Base-by-base conservation (phyloP, 2,797 vertebrate species). In the Siniperca undulata region DNA sequence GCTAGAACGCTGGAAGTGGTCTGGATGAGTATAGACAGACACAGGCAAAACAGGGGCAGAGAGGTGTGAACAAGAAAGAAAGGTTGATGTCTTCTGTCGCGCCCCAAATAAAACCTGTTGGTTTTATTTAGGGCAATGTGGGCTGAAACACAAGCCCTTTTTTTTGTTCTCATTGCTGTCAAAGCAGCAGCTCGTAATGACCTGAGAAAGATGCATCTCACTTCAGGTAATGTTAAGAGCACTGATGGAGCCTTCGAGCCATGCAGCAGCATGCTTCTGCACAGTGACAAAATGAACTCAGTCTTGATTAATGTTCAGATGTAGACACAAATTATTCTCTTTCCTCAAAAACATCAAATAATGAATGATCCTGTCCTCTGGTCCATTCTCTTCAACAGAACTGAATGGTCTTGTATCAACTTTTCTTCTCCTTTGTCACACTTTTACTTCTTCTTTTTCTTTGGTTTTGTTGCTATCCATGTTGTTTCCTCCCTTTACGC, bases 1-100 rank as follows among this genome's bases (percentile, higher is more conserved):
- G 72, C 67, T 73, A 74, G 64, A 84, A 53, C 20, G 10, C 77
- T 86, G 71, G 66, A 86, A 60, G 75, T 77, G 73, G 77, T 92
- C 72, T 81, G 75, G 75, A 86, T 88, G 76, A 87, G 61, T 70
- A 30, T 27, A 53, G 80, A 64, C 75, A 60, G 72, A 86, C 46
- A 55, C 30, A 53, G 78, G 70, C 36, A 58, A 76, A 66, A 61
- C 30, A 72, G 44, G 24, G 17, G 5, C 30, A 70, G 42, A 82
- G 62, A 80, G 34, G 76, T 82, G 71, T 85, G 74, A 81, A 78
- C 38, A 69, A 60, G 48, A 70, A 69, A 74, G 17, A 27, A 27
- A 27, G 27, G 27, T 27, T 2, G 27, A 27, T 27, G 27, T 27
- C 27, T 27, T 27, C 27, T 27, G 27, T 27, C 27, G 27, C 27